Evolutionary conservation across 1,140 invertebrate genomes (phyloP), one percentile per base, ranked within the genome.

Genomic region (Bombus consobrinus): DNA sequence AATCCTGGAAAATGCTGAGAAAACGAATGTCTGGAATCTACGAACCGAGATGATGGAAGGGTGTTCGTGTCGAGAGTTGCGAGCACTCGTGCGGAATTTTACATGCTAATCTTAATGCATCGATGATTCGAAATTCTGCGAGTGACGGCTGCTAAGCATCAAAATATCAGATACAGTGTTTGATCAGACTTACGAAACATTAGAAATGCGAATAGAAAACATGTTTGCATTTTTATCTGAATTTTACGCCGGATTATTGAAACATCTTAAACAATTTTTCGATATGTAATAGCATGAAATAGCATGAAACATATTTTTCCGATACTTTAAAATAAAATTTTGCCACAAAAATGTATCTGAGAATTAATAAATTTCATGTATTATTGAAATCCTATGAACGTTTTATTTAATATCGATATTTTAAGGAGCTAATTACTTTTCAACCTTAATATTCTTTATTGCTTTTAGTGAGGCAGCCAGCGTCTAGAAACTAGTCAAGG

Each of bases 1-100:
- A 71, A 87, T 87, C 88, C 62, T 64, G 79, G 80, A 76, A 79
- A 88, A 86, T 73, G 73, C 64, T 83, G 62, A 81, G 82, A 62
- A 74, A 72, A 69, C 57, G 71, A 68, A 79, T 22, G 59, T 25
- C 10, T 71, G 37, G 28, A 71, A 71, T 41, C 43, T 28, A 37
- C 2, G 13, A n/a, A 12, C 22, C 34, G 9, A 39, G 25, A n/a
- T 18, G 73, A 81, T 71, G 32, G 37, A 72, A 69, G 37, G 28
- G 25, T 22, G 37, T 0, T 32, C 47, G 15, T 12, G 28, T 69
- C 12, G 41, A n/a, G 6, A 41, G 53, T 69, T 37, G n/a, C 22
- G 9, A 59, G 3, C 39, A 2, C 5, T 22, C 43, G 28, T 6
- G 32, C 13, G 28, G 34, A 82, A 82, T 53, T 85, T 69, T 69